Evolutionary conservation across 2,113 vertebrate genomes (phyloP).

Genomic region (Acanthochromis polyacanthus): DNA sequence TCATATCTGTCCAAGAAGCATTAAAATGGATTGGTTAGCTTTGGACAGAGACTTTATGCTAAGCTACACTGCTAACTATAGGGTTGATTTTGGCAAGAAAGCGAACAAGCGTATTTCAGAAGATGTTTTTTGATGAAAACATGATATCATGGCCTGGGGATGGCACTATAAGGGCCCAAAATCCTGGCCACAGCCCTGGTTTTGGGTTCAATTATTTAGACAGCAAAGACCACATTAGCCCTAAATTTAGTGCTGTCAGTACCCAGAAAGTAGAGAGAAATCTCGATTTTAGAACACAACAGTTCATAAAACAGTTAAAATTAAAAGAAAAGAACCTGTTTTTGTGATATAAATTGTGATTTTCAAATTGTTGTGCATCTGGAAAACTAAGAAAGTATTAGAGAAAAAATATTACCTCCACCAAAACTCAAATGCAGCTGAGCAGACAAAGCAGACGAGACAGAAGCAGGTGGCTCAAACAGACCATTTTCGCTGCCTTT

Average conservation of each 20-base stretch:
- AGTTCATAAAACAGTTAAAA: background rate
- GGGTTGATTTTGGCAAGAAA: too few relatives aligned
- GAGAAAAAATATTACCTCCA: background rate
- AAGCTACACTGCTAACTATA: too few relatives aligned
- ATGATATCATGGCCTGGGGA: too few relatives aligned
- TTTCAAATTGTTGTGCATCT: background rate
- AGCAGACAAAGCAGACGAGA: conserved; percentile 10
- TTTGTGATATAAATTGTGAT: background rate
- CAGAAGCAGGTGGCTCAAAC: conserved; percentile 23
- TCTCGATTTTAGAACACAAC: too few relatives aligned
- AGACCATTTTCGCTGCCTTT: conserved; percentile 25
- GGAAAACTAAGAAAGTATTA: background rate
- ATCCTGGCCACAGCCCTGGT: background rate
- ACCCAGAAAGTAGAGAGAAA: background rate
- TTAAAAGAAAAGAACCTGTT: background rate
- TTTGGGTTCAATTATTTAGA: too few relatives aligned
- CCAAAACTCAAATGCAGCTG: background rate
- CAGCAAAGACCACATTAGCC: conserved; percentile 20
- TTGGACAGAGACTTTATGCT: too few relatives aligned
- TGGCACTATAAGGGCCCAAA: conserved; percentile 2
- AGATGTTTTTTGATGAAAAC: too few relatives aligned
- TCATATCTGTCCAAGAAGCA: too few relatives aligned
- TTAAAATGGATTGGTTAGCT: too few relatives aligned
- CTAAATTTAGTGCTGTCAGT: conserved; percentile 46
- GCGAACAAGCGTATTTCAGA: too few relatives aligned